Evolutionary conservation across 2,888 invertebrate genomes (phyloP).

Genomic region (Microctonus hyperodae): DNA sequence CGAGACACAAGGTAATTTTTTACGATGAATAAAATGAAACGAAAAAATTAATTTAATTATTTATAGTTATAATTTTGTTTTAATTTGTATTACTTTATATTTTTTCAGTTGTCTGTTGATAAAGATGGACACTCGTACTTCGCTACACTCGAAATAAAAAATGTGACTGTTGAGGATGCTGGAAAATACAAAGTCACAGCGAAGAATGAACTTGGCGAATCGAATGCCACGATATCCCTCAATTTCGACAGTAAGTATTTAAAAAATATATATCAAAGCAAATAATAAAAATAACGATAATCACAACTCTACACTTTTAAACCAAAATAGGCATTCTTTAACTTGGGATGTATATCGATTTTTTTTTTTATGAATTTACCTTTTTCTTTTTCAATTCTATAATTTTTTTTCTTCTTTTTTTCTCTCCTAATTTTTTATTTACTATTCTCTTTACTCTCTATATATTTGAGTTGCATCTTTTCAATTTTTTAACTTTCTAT

Average conservation of each 20-base stretch:
- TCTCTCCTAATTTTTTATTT: background rate
- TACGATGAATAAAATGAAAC: too few relatives aligned
- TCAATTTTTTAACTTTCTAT: background rate
- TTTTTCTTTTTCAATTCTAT: conserved; percentile 39
- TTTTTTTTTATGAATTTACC: conserved; percentile 42
- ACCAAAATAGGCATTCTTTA: conserved; percentile 36
- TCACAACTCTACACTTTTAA: conserved; percentile 30
- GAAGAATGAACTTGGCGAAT: conserved; percentile 97
- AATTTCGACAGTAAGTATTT: conserved; percentile 97
- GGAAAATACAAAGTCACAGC: conserved; percentile 97
- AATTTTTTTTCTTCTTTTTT: conserved; percentile 21
- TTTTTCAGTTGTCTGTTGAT: conserved; percentile 87
- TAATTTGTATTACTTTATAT: too few relatives aligned
- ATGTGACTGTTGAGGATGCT: conserved; percentile 96
- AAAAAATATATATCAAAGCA: conserved; percentile 19
- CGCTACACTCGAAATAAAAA: conserved; percentile 90
- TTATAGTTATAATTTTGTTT: conserved; percentile 47
- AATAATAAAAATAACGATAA: conserved; percentile 23
- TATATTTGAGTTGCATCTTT: conserved; percentile 11
- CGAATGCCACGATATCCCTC: conserved; percentile 95
- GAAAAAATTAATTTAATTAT: conserved; percentile 2
- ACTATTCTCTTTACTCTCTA: conserved; percentile 8
- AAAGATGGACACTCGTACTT: conserved; percentile 94
- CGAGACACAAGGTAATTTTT: conserved; percentile 81
- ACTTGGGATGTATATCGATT: conserved; percentile 60